These are phyloP conservation scores for Sphaerophoria taeniata DNA, from an alignment of 2,888 invertebrate genomes.

Conservation along the genomic window DNA sequence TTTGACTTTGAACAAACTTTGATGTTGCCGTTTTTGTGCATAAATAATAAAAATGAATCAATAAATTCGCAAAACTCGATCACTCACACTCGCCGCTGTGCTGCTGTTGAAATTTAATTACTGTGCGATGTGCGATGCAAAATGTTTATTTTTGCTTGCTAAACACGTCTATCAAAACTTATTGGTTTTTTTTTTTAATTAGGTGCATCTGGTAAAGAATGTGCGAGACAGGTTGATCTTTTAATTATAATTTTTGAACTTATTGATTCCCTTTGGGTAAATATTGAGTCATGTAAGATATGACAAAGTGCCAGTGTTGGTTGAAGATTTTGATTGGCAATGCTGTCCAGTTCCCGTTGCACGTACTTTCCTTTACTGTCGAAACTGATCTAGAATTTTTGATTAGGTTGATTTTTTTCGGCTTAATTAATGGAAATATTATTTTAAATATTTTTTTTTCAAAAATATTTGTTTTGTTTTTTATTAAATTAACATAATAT, in stretches of 20 bases:
- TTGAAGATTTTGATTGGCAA: conserved; percentile 9
- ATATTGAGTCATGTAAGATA: neutral
- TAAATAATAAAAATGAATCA: conserved; percentile 8
- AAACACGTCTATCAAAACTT: conserved; percentile 5
- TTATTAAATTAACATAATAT: too few relatives aligned
- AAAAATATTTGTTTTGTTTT: too few relatives aligned
- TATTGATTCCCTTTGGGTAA: neutral
- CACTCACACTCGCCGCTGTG: neutral
- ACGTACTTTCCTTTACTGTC: neutral
- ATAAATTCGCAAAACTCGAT: conserved; percentile 15
- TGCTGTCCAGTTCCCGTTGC: neutral
- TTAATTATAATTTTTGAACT: neutral
- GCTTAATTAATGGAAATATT: too few relatives aligned
- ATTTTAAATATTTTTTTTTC: too few relatives aligned
- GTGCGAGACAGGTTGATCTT: conserved; percentile 6
- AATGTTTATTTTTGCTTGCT: conserved; percentile 7
- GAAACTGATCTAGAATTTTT: too few relatives aligned
- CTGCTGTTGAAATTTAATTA: neutral
- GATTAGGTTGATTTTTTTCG: too few relatives aligned
- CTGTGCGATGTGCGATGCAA: neutral
- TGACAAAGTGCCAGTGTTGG: neutral
- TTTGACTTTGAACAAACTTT: conserved; percentile 20
- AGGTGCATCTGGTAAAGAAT: conserved; percentile 3
- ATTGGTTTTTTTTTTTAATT: conserved; percentile 19
- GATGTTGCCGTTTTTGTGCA: conserved; percentile 18